Base-by-base conservation (phyloP, 1,140 invertebrate genomes). In the Idris sp. region DNA sequence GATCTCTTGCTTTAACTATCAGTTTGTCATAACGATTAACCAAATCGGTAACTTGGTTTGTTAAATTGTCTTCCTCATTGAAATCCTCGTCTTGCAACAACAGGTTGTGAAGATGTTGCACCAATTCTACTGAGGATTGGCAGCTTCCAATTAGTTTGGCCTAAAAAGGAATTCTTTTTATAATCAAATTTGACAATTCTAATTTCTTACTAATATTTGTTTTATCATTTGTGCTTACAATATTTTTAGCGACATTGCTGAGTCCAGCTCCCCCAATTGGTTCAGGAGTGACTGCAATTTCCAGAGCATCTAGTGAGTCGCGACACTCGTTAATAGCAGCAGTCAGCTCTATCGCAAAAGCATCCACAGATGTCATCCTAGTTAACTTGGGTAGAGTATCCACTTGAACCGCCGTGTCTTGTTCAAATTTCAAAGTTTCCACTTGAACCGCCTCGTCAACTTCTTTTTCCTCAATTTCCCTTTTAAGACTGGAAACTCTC, bases 291-390 rank as follows among this genome's bases (percentile, higher is more conserved):
- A 92, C 81, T 0, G 88, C 86, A 8, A 79, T 82, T 78, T 92
- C 89, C 10, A 93, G 79, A 1, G 87, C 82, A 10, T 90, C 86
- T 13, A 93, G 71, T 53, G 90, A 89, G 5, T 81, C 81, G 30
- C 83, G 84, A 76, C 90, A 92, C 74, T 93, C 92, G 2, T 83
- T 84, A 0, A 95, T 88, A 0, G 93, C 93, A 8, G 90, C 89
- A 10, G 90, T 87, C 7, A 95, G 80, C 82, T 95, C 94, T 58
- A 90, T 91, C 15, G 92, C 83, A 76, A 94, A 95, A 0, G 93
- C 94, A 81, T 95, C 94, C 80, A 92, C 92, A 0, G 93, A 92
- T 13, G 93, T 94, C 41, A 95, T 89, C 15, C 89, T 91, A 4
- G 89, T 88, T 51, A 92, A 85, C 16, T 89, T 87, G 0, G 91